phyloP scores from a whole-genome alignment of 2,113 vertebrate species.

The Pipa parva region DNA sequence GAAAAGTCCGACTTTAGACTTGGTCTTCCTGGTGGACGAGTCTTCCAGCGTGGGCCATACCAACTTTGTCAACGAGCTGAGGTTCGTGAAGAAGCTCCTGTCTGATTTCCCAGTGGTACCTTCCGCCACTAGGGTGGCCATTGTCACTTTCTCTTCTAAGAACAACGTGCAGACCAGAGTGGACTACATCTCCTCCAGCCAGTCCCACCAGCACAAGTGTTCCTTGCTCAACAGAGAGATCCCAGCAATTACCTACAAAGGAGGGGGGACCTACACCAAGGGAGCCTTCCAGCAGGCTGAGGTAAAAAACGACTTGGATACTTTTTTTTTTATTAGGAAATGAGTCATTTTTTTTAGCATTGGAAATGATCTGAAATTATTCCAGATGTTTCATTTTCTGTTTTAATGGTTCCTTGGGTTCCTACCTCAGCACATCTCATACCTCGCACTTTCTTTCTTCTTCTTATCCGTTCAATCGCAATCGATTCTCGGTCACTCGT shows the following conservation, averaged over 20 bases:
- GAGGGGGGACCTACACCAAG: conserved; percentile 93
- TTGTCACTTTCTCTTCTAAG: conserved; percentile 95
- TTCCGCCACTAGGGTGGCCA: conserved; percentile 85
- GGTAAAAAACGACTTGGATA: conserved; percentile 72
- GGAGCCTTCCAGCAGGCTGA: conserved; percentile 94
- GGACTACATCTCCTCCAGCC: conserved; percentile 85
- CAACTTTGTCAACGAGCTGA: conserved; percentile 91
- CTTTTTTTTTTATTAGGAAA: neutral
- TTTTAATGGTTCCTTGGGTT: no score
- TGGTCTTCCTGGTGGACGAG: conserved; percentile 95
- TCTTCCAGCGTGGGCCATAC: conserved; percentile 88
- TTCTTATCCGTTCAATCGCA: no score
- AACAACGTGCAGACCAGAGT: conserved; percentile 88
- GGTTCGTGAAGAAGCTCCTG: conserved; percentile 91
- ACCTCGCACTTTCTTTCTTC: no score
- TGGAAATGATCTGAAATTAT: no score
- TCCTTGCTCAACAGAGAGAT: conserved; percentile 89
- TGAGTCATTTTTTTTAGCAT: neutral
- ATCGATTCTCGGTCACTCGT: no score
- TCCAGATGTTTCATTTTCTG: no score
- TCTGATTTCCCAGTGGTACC: conserved; percentile 92
- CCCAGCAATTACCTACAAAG: conserved; percentile 88
- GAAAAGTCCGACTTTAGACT: conserved; percentile 76
- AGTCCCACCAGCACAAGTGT: conserved; percentile 90
- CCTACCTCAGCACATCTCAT: no score